Conservation (phyloP, 2,888 invertebrate species). For the Seira musarum region DNA sequence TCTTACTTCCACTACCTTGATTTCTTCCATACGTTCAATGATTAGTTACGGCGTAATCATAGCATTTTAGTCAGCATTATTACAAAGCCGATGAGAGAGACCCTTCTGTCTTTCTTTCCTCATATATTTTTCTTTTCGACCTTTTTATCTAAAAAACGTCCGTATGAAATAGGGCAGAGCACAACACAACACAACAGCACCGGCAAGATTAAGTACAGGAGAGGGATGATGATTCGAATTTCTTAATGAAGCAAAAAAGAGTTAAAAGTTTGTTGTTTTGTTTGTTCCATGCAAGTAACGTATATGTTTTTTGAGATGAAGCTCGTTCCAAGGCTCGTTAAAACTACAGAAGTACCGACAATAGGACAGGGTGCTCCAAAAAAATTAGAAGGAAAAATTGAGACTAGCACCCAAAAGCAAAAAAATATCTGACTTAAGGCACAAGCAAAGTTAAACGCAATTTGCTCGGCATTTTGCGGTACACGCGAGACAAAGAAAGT, state of each 20-base stretch:
- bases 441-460: too few species aligned
- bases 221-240: conserved; percentile 28
- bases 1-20: too few species aligned
- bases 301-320: too few species aligned
- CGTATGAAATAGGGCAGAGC: conserved; percentile 54
- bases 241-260: conserved; percentile 48
- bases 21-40: conserved; percentile 41
- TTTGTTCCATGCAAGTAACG: conserved; percentile 15
- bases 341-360: conserved; percentile 47
- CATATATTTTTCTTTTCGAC: conserved; percentile 25
- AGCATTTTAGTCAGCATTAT: conserved; percentile 49
- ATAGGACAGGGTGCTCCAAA: conserved; percentile 35
- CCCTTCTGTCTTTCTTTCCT: conserved; percentile 36
- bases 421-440: too few species aligned
- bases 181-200: too few species aligned
- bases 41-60: conserved; percentile 53
- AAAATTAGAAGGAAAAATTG: conserved; percentile 36
- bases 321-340: too few species aligned
- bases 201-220: too few species aligned
- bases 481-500: too few species aligned
- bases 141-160: conserved; percentile 10
- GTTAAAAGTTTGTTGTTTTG: conserved; percentile 4
- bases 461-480: too few species aligned
- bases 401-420: conserved; percentile 30
- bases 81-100: conserved; percentile 26